phyloP scores from a whole-genome alignment of 2,888 invertebrate species.

The Tromatobia lineatoria region DNA sequence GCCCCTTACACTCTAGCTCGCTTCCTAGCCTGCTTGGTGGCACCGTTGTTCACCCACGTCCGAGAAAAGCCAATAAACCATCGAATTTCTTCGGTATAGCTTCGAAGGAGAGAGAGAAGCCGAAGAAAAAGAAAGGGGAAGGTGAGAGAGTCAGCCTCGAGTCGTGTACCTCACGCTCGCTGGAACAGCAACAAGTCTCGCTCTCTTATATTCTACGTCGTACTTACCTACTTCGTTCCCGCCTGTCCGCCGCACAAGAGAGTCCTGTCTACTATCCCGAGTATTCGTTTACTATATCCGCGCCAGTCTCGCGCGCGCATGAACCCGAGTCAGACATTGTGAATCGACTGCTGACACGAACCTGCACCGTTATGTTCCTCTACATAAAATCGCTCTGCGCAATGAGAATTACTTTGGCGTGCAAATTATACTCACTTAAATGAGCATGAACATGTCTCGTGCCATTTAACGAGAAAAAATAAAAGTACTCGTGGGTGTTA shows the following conservation, averaged over 20 bases:
- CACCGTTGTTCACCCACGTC: slow-evolving; percentile 78
- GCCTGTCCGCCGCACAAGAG: slow-evolving; percentile 54
- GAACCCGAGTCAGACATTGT: slow-evolving; percentile 60
- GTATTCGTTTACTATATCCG: slow-evolving; percentile 65
- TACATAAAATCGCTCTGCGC: slow-evolving; percentile 32
- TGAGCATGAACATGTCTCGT: slow-evolving; percentile 60
- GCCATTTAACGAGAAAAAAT: slow-evolving; percentile 59
- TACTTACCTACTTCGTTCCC: slow-evolving; percentile 70
- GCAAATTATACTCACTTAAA: slow-evolving; percentile 54
- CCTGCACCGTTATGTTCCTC: slow-evolving; percentile 25
- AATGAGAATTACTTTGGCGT: slow-evolving; percentile 43
- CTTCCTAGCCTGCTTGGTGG: slow-evolving; percentile 58
- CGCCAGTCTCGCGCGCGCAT: slow-evolving; percentile 47
- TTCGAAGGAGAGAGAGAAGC: slow-evolving; percentile 39
- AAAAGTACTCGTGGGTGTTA: slow-evolving; percentile 48
- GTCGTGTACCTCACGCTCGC: slow-evolving; percentile 74
- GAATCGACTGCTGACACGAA: slow-evolving; percentile 68
- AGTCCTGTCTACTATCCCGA: slow-evolving; percentile 41
- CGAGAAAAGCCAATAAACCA: slow-evolving; percentile 84
- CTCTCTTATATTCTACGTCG: slow-evolving; percentile 81
- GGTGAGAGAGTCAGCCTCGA: slow-evolving; percentile 59
- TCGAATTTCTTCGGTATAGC: slow-evolving; percentile 83
- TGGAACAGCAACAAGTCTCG: slow-evolving; percentile 83
- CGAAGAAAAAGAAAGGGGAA: slow-evolving; percentile 11
- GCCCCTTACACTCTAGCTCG: slow-evolving; percentile 58